Base-by-base conservation (phyloP, 2,888 invertebrate species). In the Caenorhabditis becei region DNA sequence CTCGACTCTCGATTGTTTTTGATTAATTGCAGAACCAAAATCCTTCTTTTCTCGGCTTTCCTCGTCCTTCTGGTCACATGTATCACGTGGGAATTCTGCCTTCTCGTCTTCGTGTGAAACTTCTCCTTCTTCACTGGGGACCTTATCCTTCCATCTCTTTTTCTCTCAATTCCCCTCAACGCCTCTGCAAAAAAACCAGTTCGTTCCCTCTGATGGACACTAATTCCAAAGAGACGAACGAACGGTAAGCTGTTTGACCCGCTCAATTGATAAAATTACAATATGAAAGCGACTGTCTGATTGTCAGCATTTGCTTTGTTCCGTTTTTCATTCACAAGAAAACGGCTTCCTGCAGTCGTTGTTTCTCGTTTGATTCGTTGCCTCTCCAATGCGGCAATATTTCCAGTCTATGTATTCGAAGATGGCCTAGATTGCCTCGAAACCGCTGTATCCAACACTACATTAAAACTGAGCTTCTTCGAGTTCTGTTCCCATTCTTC, bases 191-290 rank as follows among this genome's bases (percentile, higher is more conserved):
- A 62, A 61, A 72, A 72, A 56, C 58, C 53, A 54, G 53, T 71
- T 71, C 56, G 54, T 8, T 49, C 28, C 14, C 26, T 32, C 11
- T 23, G 16, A 41, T 18, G 62, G 41, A 41, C 51, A 67, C 58
- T 32, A 58, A 54, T 54, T 54, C 54, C 54, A 28, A 37, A 66
- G 41, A 41, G 16, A 14, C 10, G 16, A 16, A 51, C 37, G 23
- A 16, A 51, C 37, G 23, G 24, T 54, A 67, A 69, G 44, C 67
- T 18, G 53, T 24, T 70, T 61, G 70, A 54, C 71, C 41, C 44
- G 61, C 54, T 71, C 71, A 35, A 63, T 63, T 71, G 71, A 71
- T 71, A 58, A 71, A 71, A 71, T 71, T 71, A 63, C 71, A 71
- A 56, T 62, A 70, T 49, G 56, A 35, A 71, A 56, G 32, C 18